Evolutionary conservation across 2,888 invertebrate species (phyloP).

Genomic region (Diaperis boleti): DNA sequence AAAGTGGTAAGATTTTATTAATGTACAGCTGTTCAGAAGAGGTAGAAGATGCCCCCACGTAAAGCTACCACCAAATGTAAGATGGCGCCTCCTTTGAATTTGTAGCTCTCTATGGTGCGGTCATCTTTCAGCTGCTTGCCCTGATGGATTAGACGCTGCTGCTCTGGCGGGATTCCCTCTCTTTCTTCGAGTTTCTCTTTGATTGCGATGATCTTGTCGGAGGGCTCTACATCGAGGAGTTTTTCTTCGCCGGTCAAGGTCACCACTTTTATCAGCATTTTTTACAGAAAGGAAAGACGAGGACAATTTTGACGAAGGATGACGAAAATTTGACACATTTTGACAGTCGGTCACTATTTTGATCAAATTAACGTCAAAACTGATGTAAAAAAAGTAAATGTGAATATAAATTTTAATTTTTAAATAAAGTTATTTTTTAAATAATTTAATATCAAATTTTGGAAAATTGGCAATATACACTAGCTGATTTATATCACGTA

Average conservation of each 20-base stretch:
- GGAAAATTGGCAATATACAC: no score
- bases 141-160: constrained; percentile 62
- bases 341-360: neutral
- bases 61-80: constrained; percentile 6
- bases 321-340: neutral
- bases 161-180: constrained; percentile 63
- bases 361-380: no score
- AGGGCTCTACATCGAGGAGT: constrained; percentile 61
- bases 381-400: no score
- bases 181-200: constrained; percentile 64
- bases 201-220: constrained; percentile 59
- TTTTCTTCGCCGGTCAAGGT: constrained; percentile 63
- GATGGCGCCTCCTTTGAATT: constrained; percentile 60
- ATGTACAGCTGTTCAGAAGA: neutral
- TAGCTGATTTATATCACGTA: no score
- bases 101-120: constrained; percentile 61
- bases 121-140: constrained; percentile 64
- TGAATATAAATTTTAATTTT: no score
- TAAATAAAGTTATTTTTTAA: no score
- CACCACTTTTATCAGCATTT: constrained; percentile 57
- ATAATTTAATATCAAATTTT: no score
- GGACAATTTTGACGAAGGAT: constrained; percentile 45
- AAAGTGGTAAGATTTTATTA: constrained; percentile 18
- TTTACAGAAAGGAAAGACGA: constrained; percentile 38
- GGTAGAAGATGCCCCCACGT: constrained; percentile 1